These are phyloP conservation scores for Myodes glareolus DNA, from an alignment of 2,113 vertebrate genomes.

Conservation along the genomic window DNA sequence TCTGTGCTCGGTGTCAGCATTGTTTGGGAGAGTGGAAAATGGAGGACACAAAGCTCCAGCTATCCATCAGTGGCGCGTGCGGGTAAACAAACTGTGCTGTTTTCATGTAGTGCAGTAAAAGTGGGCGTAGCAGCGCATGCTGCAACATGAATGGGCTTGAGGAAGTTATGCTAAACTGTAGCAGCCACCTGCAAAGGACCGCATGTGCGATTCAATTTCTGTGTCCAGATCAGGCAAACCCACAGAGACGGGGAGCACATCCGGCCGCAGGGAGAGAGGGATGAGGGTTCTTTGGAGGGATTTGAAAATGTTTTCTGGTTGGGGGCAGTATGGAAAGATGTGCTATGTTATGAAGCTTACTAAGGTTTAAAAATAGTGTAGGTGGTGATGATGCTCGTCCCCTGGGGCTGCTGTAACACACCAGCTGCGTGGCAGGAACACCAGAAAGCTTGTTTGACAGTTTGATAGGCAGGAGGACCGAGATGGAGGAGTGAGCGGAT, in stretches of 20 bases:
- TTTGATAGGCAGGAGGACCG: background rate
- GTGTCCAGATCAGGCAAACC: background rate
- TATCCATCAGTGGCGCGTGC: background rate
- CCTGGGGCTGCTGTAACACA: background rate
- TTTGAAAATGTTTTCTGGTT: slow-evolving; percentile 4
- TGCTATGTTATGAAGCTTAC: background rate
- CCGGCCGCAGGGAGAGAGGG: background rate
- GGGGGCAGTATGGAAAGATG: background rate
- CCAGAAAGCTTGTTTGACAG: background rate
- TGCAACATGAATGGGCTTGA: background rate
- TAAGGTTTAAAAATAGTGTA: background rate
- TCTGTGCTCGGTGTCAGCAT: background rate
- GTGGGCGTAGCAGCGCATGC: background rate
- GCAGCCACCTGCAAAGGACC: background rate
- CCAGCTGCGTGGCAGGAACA: no score
- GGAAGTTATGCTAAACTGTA: background rate
- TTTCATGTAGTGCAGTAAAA: background rate
- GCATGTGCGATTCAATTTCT: background rate
- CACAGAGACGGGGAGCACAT: background rate
- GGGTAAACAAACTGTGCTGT: background rate
- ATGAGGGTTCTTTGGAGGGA: background rate
- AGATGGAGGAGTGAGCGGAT: background rate
- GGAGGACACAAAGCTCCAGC: background rate
- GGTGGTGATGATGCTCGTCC: background rate
- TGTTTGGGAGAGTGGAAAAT: background rate